Percentiles rank a stretch among this genome's conserved stretches.
These are phyloP conservation scores for Phenacoccus solenopsis DNA, from an alignment of 1,140 invertebrate species.

Conservation along the genomic window DNA sequence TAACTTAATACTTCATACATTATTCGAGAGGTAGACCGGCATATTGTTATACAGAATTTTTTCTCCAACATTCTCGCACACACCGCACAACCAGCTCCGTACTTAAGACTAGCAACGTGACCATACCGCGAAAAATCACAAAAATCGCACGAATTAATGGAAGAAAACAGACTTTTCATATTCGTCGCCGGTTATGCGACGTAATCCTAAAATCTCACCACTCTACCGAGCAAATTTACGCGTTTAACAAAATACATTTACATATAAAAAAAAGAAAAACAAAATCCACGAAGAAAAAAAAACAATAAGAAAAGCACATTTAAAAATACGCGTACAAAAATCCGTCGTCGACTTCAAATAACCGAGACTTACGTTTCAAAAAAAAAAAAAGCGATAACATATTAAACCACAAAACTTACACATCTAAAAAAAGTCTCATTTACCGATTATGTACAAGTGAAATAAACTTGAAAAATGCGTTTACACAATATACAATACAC, in stretches of 20 bases:
- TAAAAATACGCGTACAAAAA: background rate
- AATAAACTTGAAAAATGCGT: background rate
- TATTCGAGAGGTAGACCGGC: background rate
- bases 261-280: too few relatives aligned
- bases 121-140: background rate
- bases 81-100: too few relatives aligned
- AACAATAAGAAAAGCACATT: background rate
- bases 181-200: too few relatives aligned
- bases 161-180: too few relatives aligned
- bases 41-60: background rate
- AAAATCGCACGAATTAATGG: too few relatives aligned
- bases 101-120: background rate
- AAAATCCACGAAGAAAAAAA: background rate
- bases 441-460: background rate
- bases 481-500: background rate
- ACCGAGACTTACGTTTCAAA: too few relatives aligned
- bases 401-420: background rate
- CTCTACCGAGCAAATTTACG: too few relatives aligned
- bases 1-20: background rate
- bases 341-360: background rate
- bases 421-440: background rate
- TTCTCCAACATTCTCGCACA: too few relatives aligned
- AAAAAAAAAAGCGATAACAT: background rate
- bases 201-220: too few relatives aligned
- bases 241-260: too few relatives aligned